Evolutionary conservation across 2,797 vertebrate genomes (phyloP).

Genomic region (Amphiprion clarkii): DNA sequence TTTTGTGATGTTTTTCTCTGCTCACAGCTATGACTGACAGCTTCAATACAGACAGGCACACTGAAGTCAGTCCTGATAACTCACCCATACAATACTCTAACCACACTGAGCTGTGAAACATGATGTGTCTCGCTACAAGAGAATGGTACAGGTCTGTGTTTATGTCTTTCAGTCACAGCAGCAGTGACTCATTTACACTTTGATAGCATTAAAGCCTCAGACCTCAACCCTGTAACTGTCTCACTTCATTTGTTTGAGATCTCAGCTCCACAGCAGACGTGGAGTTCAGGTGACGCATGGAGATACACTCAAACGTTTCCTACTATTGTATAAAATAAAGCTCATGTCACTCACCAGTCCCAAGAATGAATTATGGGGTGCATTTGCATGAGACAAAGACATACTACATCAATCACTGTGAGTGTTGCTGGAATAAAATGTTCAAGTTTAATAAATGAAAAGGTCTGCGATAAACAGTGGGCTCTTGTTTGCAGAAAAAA

Average conservation of each 20-base stretch:
- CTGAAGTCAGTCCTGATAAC: too few species aligned
- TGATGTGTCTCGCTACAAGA: neutral
- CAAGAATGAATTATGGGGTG: constrained; percentile 31
- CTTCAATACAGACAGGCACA: neutral
- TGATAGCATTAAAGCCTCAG: neutral
- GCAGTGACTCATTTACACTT: neutral
- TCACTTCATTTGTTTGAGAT: neutral
- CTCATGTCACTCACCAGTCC: neutral
- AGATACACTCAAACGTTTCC: neutral
- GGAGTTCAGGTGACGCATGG: neutral
- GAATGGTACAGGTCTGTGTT: neutral
- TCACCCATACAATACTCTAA: neutral
- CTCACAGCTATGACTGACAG: neutral
- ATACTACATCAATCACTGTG: constrained; percentile 20
- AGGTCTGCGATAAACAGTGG: neutral
- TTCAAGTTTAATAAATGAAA: too few species aligned
- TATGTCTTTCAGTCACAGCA: neutral
- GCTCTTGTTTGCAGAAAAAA: constrained; percentile 2
- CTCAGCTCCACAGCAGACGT: neutral
- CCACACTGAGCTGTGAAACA: constrained; percentile 5
- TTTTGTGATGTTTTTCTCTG: neutral
- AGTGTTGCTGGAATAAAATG: neutral
- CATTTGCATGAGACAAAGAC: constrained; percentile 42
- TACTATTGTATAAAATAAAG: neutral
- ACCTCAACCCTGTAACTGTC: neutral